Evolutionary conservation across 1,140 invertebrate species (phyloP), one percentile per base, ranked within the genome.

Genomic region (Ptiloglossa arizonensis): DNA sequence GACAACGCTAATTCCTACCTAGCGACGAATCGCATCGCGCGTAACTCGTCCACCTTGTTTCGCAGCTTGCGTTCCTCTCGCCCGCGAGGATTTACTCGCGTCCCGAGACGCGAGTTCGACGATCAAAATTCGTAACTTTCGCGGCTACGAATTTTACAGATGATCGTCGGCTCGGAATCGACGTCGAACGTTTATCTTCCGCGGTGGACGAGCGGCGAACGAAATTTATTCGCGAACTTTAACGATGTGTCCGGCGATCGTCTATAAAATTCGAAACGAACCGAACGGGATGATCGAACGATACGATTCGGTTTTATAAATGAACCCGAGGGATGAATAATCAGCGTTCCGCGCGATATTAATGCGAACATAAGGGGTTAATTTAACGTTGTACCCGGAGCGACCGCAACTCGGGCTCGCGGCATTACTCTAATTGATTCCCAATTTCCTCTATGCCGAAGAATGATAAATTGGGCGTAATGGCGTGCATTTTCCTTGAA

Each of bases 401-500:
- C 64, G 56, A 22, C 46, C n/a, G 62, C 8, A 22, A 8, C 35
- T 50, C 44, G n/a, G n/a, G 19, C 41, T 44, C 19, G 44, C 64
- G 57, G 76, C 56, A 56, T 68, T 81, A 73, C 22, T 64, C 75
- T 68, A 68, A 82, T 83, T 77, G 73, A 66, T 44, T 67, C 50
- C 62, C 46, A 69, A 82, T 77, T 68, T 69, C 46, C 59, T 73
- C 75, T 66, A 50, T 71, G 64, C 50, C 50, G 62, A 13, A 41
- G 69, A 77, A 76, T 79, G 82, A 84, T 84, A 74, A 84, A 83
- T 80, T 72, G 48, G 50, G 54, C 71, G 41, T 83, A 83, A 84
- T 80, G 48, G 77, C 54, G 64, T 38, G 54, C 71, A 60, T 72
- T 84, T 84, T 84, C 81, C 68, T 71, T 71, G 77, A 63, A 83